Percentiles rank a stretch among this genome's conserved stretches.
These are phyloP conservation scores for Melipona bicolor DNA, from an alignment of 2,888 invertebrate species.

Conservation along the genomic window DNA sequence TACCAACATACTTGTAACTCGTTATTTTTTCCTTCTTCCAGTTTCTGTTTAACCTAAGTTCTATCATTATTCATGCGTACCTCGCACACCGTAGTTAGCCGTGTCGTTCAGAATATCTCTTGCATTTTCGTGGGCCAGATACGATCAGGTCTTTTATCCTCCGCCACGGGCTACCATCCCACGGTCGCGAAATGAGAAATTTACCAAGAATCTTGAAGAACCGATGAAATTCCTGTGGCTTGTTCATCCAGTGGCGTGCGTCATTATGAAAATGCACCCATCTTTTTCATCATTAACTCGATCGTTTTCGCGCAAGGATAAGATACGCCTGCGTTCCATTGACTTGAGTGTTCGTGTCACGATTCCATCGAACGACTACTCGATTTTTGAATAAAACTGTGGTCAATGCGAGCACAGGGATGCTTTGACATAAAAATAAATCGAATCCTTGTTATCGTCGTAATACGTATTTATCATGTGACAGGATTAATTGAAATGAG, in stretches of 20 bases:
- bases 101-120: constrained; percentile 29
- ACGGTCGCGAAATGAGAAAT: constrained; percentile 31
- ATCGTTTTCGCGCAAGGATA: not conserved
- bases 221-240: not conserved
- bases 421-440: not conserved
- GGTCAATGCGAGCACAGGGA: not conserved
- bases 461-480: not conserved
- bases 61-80: constrained; percentile 49
- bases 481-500: constrained; percentile 20
- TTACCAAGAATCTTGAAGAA: not conserved
- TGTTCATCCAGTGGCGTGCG: not conserved
- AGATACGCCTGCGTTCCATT: not conserved
- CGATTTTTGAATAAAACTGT: not conserved
- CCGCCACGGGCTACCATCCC: constrained; percentile 30
- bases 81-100: constrained; percentile 55
- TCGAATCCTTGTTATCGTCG: not conserved
- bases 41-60: constrained; percentile 53
- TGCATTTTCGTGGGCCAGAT: constrained; percentile 41
- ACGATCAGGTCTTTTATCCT: constrained; percentile 24
- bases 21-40: constrained; percentile 59
- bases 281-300: too few species aligned
- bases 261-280: too few species aligned
- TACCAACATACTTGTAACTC: constrained; percentile 44
- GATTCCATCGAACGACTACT: not conserved
- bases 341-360: not conserved